Percentiles rank a stretch among this genome's conserved stretches.
phyloP scores from a whole-genome alignment of 2,113 vertebrate species.

The Malurus cyaneus region DNA sequence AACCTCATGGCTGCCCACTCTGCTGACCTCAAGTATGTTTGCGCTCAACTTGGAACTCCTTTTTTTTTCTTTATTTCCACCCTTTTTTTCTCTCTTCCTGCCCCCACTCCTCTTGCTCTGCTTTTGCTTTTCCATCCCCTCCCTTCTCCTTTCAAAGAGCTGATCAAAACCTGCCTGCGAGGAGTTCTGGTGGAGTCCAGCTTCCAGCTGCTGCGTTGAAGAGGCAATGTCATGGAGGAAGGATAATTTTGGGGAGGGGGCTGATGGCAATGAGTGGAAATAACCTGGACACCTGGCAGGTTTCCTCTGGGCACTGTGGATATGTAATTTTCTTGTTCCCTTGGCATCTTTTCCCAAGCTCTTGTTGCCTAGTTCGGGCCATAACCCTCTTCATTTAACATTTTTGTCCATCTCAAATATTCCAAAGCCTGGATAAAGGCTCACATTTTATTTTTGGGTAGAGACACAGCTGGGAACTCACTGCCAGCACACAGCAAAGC shows the following conservation, averaged over 20 bases:
- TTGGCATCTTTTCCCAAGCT: not conserved
- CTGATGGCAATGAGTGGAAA: not conserved
- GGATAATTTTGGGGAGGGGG: not conserved
- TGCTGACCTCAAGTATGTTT: slow-evolving; percentile 99
- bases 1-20: slow-evolving; percentile 99
- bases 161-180: not conserved
- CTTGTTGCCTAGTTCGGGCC: not conserved
- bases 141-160: slow-evolving; percentile 42
- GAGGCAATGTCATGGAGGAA: not conserved
- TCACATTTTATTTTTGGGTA: not conserved
- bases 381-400: not conserved
- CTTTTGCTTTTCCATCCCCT: slow-evolving; percentile 63
- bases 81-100: slow-evolving; percentile 42
- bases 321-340: not conserved
- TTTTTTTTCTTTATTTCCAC: slow-evolving; percentile 48
- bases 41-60: slow-evolving; percentile 78
- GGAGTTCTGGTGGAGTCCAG: not conserved
- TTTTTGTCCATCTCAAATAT: not conserved
- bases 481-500: not conserved
- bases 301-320: not conserved
- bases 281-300: not conserved
- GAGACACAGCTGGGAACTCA: not conserved
- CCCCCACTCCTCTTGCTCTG: not conserved
- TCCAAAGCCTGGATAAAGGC: not conserved
- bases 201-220: not conserved